Conservation (phyloP, 2,888 invertebrate genomes). For the Drosophila birchii region DNA sequence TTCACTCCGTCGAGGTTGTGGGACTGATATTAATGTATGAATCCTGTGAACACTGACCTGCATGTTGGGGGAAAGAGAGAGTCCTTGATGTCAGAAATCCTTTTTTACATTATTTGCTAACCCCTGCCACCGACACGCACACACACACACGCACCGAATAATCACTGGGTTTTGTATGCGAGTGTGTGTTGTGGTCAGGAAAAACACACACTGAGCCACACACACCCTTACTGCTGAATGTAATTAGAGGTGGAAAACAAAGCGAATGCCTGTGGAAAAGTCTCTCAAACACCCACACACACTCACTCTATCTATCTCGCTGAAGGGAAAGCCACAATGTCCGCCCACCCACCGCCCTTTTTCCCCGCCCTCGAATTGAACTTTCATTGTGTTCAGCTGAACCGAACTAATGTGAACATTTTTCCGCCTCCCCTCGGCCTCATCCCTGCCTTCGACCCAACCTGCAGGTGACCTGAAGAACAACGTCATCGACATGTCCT, state of each 20-base stretch:
- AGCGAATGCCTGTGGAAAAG: slow-evolving; percentile 43
- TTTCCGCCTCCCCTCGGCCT: slow-evolving; percentile 4
- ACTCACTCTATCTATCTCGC: slow-evolving; percentile 1
- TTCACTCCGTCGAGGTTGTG: slow-evolving; percentile 7
- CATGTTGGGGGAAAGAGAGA: slow-evolving; percentile 7
- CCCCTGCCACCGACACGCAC: slow-evolving; percentile 26
- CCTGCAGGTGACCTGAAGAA: slow-evolving; percentile 81
- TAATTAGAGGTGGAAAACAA: slow-evolving; percentile 61
- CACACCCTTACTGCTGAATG: slow-evolving; percentile 38
- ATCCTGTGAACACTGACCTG: slow-evolving; percentile 18
- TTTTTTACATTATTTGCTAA: slow-evolving; percentile 53
- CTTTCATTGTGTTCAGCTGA: slow-evolving; percentile 35
- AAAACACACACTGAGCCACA: slow-evolving; percentile 34
- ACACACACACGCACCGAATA: slow-evolving; percentile 11
- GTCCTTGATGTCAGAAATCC: slow-evolving; percentile 57
- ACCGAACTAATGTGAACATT: slow-evolving; percentile 43
- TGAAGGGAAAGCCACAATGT: slow-evolving; percentile 31
- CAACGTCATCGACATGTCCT: slow-evolving; percentile 83
- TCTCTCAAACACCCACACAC: slow-evolving; percentile 30
- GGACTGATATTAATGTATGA: slow-evolving; percentile 22
- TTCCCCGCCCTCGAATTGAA: slow-evolving; percentile 19
- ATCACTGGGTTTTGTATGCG: slow-evolving; percentile 35
- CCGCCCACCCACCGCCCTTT: slow-evolving; percentile 20
- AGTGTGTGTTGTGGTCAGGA: slow-evolving; percentile 46
- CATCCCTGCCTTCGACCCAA: background rate